Evolutionary conservation across 2,888 invertebrate genomes (phyloP).

Genomic region (Cantharis rufa): DNA sequence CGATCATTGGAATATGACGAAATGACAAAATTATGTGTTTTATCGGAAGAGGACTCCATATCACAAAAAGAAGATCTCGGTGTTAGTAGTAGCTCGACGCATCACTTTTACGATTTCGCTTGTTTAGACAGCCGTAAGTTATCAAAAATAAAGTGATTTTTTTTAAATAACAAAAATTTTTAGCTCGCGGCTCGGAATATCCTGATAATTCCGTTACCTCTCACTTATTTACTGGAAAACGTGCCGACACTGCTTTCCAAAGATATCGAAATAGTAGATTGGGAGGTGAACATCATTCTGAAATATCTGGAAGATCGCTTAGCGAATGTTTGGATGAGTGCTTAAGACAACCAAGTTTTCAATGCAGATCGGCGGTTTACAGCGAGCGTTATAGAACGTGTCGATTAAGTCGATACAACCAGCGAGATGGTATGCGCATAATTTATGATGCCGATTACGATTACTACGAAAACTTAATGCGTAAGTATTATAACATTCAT

Average conservation of each 20-base stretch:
- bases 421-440: constrained; percentile 84
- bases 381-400: constrained; percentile 85
- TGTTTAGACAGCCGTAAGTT: constrained; percentile 82
- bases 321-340: constrained; percentile 92
- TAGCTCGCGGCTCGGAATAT: constrained; percentile 86
- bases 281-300: constrained; percentile 87
- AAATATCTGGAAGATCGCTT: constrained; percentile 83
- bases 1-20: constrained; percentile 89
- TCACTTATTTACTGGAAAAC: constrained; percentile 77
- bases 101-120: constrained; percentile 87
- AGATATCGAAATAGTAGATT: constrained; percentile 84
- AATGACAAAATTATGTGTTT: constrained; percentile 82
- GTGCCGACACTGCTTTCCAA: constrained; percentile 88
- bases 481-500: constrained; percentile 62
- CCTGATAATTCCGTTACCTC: constrained; percentile 86
- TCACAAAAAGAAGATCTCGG: constrained; percentile 88
- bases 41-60: constrained; percentile 89
- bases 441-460: constrained; percentile 91
- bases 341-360: constrained; percentile 84
- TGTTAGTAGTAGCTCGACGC: constrained; percentile 81
- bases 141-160: background rate
- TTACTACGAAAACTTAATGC: constrained; percentile 91
- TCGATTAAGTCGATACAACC: constrained; percentile 82
- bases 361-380: constrained; percentile 87
- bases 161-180: constrained; percentile 23